These are phyloP conservation scores for Adoxophyes honmai DNA, from an alignment of 1,140 invertebrate genomes.

Conservation along the genomic window DNA sequence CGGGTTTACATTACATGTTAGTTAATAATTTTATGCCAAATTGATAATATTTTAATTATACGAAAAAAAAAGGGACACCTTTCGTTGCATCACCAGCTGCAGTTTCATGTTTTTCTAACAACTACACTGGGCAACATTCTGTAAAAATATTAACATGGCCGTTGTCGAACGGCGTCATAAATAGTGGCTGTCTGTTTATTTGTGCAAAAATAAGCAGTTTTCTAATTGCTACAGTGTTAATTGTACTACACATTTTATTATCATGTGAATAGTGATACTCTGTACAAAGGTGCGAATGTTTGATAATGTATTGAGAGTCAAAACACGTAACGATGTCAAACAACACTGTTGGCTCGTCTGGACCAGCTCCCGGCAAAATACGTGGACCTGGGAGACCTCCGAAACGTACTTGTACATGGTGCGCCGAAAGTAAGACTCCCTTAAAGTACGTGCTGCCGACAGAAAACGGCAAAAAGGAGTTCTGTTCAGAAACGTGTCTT, in stretches of 20 bases:
- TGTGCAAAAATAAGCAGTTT: slow-evolving; percentile 40
- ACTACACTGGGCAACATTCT: neutral
- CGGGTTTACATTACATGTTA: no score
- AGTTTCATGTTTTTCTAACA: no score
- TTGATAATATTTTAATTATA: no score
- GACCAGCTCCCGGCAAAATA: slow-evolving; percentile 76
- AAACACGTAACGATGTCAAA: slow-evolving; percentile 60
- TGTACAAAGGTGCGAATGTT: slow-evolving; percentile 29
- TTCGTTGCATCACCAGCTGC: no score
- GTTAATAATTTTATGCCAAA: no score
- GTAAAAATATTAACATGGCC: slow-evolving; percentile 62
- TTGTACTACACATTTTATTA: slow-evolving; percentile 14
- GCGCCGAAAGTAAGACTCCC: slow-evolving; percentile 87
- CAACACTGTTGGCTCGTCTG: slow-evolving; percentile 71
- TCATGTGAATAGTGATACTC: slow-evolving; percentile 31
- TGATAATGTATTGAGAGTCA: slow-evolving; percentile 52
- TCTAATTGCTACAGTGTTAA: slow-evolving; percentile 22
- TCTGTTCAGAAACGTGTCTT: slow-evolving; percentile 93
- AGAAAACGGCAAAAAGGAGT: slow-evolving; percentile 93
- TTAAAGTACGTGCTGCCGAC: slow-evolving; percentile 92
- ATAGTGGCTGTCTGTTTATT: slow-evolving; percentile 71
- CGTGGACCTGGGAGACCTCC: slow-evolving; percentile 85
- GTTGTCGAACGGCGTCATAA: slow-evolving; percentile 71
- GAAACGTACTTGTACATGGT: slow-evolving; percentile 90
- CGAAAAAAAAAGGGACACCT: no score